Conservation (phyloP, 2,797 vertebrate species). For the Loriculus beryllinus region DNA sequence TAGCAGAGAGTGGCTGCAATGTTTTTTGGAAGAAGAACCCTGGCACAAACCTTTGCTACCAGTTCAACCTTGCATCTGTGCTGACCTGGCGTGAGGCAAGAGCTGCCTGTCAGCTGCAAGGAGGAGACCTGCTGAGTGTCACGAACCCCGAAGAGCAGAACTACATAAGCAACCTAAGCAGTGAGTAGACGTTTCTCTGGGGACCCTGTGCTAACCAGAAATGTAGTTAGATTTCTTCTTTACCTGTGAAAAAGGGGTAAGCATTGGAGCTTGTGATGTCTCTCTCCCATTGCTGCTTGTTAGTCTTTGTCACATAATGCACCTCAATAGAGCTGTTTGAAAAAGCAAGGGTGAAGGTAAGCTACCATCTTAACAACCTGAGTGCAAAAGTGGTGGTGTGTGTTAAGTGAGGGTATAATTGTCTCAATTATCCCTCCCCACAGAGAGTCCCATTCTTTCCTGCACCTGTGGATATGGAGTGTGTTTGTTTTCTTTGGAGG, state of each 20-base stretch:
- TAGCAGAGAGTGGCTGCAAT: slow-evolving; percentile 78
- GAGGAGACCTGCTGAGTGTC: slow-evolving; percentile 88
- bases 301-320: not conserved
- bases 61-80: slow-evolving; percentile 87
- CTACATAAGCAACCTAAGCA: slow-evolving; percentile 83
- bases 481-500: not conserved
- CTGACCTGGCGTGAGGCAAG: slow-evolving; percentile 89
- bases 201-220: not conserved
- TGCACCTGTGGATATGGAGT: not conserved
- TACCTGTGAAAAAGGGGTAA: not conserved
- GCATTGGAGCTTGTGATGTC: not conserved
- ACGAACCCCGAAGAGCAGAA: slow-evolving; percentile 80
- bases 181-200: slow-evolving; percentile 63
- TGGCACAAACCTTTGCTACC: slow-evolving; percentile 83
- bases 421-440: not conserved
- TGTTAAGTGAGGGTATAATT: not conserved
- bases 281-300: not conserved
- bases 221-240: not conserved
- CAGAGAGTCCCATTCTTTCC: not conserved
- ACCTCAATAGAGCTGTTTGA: not conserved
- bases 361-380: not conserved
- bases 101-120: slow-evolving; percentile 86
- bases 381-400: not conserved
- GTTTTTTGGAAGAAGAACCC: slow-evolving; percentile 84
- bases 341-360: not conserved